Evolutionary conservation across 1,140 invertebrate species (phyloP).

Genomic region (Eurosta solidaginis): DNA sequence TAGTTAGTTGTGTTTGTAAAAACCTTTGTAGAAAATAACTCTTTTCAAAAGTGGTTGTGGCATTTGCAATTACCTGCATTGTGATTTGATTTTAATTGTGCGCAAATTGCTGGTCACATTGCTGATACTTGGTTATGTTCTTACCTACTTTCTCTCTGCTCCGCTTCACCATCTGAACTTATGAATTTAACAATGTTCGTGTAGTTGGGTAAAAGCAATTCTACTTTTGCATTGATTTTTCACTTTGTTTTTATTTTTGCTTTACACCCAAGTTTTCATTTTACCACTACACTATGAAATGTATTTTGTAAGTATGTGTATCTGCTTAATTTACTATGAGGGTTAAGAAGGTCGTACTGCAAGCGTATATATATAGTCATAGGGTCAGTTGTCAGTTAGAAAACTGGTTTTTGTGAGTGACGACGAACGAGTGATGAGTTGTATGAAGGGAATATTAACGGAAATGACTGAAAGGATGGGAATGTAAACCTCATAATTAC

Average conservation of each 20-base stretch:
- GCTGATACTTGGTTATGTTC: neutral
- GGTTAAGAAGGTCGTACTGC: neutral
- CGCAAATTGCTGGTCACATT: slow-evolving; percentile 25
- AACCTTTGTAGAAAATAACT: neutral
- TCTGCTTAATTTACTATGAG: neutral
- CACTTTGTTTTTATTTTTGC: neutral
- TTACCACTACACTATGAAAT: too few species aligned
- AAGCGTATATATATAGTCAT: neutral
- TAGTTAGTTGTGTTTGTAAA: neutral
- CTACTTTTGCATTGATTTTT: neutral
- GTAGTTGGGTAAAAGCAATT: neutral
- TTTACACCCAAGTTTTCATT: neutral
- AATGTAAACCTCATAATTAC: neutral
- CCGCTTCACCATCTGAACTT: neutral
- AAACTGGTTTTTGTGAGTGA: neutral
- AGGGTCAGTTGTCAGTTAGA: neutral
- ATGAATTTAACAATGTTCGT: neutral
- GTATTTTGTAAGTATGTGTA: neutral
- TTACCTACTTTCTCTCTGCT: too few species aligned
- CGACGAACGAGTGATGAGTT: neutral
- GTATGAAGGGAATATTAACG: neutral
- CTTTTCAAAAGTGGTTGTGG: slow-evolving; percentile 5
- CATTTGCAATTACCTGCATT: slow-evolving; percentile 25
- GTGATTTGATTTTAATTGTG: slow-evolving; percentile 24
- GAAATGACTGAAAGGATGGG: neutral